Base-by-base conservation (phyloP, 2,797 vertebrate genomes). In the Amblyopsis hoosieri region DNA sequence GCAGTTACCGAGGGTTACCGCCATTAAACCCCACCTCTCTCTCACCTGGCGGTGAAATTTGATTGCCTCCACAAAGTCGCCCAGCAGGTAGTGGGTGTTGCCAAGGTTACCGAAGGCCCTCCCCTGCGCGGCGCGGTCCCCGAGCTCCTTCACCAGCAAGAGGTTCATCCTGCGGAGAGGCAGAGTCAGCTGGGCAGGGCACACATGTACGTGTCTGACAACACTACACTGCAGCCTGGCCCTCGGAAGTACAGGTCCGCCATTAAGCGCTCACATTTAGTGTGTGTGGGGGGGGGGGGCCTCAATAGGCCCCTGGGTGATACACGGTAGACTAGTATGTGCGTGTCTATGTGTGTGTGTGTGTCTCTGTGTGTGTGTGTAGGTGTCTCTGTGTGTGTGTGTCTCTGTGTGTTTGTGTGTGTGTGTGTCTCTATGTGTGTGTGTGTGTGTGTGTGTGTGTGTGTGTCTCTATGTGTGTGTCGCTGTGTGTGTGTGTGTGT, bases 11-110 rank as follows among this genome's bases (percentile, higher is more conserved):
- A 4, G 31, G 3, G 31, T 33, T 33, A 33, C 31, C 31, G 31
- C 6, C 8, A 51, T 3, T 15, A 15, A 17, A 23, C 23, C 3
- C 23, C n/a, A 12, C 4, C 23, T 14, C 45, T 55, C 57, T 29
- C 87, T 90, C 80, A 99, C 98, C 96, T 99, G 96, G 69, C 95
- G 94, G 83, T 99, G 97, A 81, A 99, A 99, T 81, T 94, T 89
- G 0, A 96, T 94, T 1, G 98, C 97, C 81, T 99, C 96, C 0
- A 89, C 88, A 84, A 98, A 99, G 87, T 98, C 96, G 59, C 97
- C 96, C 31, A 99, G 91, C 45, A 99, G 78, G 71, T 99, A 99
- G 73, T 99, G 96, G 9, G 96, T 97, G 89, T 99, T 99, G 57
- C 98, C 97, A 0, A 99, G 93, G 86, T 99, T 99, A 64, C 97